Base-by-base conservation (phyloP, 2,888 invertebrate species). In the Brachyopa scutellaris region DNA sequence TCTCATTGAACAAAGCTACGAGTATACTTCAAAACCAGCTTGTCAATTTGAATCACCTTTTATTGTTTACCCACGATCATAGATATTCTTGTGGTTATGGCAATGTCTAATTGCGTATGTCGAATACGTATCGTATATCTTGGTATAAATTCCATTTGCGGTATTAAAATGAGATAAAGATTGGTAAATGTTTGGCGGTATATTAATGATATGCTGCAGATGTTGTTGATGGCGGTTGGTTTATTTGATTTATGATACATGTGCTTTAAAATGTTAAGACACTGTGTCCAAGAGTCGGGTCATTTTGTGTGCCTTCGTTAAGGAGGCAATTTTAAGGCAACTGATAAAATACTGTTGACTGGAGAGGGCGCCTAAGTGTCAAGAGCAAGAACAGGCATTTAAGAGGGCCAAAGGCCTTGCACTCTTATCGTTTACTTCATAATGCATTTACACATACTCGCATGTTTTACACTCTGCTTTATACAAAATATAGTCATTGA, bases 111-210 rank as follows among this genome's bases (percentile, higher is more conserved):
- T 74, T 57, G 42, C 40, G 33, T 40, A 17, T 33, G 26, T 17
- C 15, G 31, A 13, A 31, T 13, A 15, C 13, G 38, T 40, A 26
- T 47, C 33, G 47, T 40, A 15, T 33, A 74, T 57, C 26, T 74
- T 11, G 23, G 59, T 76, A 76, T 80, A 62, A 80, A 26, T 59
- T 64, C 69, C 42, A 62, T 11, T 80, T n/a, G 76, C 64, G 76
- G 76, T 80, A 59, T 59, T 76, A 59, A 59, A 13, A 29, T 19
- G 26, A 45, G n/a, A 36, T 66, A 62, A 57, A 17, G 21, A 59
- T 21, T 64, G 72, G 51, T 51, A 62, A 33, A 64, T 15, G 38
- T n/a, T n/a, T n/a, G n/a, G n/a, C n/a, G n/a, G n/a, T n/a, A n/a
- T n/a, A n/a, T n/a, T n/a, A n/a, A 8, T 69, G 21, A 51, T 8